These are phyloP conservation scores for Eupsilia transversa DNA, from an alignment of 2,888 invertebrate species.

Conservation along the genomic window DNA sequence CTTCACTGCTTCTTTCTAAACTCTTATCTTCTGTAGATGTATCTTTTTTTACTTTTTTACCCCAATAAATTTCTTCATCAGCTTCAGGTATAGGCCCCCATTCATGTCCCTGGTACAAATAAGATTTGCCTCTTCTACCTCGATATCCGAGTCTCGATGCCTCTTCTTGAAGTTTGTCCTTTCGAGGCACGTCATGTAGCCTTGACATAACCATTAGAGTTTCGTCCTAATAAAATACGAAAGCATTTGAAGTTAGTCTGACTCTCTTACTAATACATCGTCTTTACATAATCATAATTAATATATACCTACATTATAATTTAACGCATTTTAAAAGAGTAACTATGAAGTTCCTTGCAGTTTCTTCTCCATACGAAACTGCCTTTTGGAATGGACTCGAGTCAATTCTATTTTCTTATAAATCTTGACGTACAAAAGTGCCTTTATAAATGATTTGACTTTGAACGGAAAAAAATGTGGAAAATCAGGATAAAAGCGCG, in stretches of 20 bases:
- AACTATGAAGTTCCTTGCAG: neutral
- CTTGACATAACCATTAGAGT: conserved; percentile 70
- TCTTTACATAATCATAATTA: neutral
- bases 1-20: conserved; percentile 23
- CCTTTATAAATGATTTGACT: neutral
- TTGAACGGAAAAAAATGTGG: neutral
- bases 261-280: neutral
- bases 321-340: neutral
- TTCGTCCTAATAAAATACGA: conserved; percentile 62
- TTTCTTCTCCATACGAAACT: neutral
- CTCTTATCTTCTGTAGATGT: conserved; percentile 18
- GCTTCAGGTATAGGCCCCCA: conserved; percentile 81
- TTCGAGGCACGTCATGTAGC: conserved; percentile 72
- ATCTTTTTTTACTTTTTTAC: neutral
- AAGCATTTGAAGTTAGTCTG: neutral
- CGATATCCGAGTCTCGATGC: conserved; percentile 75
- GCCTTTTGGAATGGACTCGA: neutral
- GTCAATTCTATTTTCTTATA: neutral
- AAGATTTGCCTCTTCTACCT: conserved; percentile 76
- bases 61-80: conserved; percentile 70
- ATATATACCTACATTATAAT: neutral
- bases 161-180: conserved; percentile 72
- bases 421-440: neutral
- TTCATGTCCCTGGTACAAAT: conserved; percentile 80
- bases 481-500: neutral